Conservation (phyloP, 2,888 invertebrate species). For the Limenitis camilla region DNA sequence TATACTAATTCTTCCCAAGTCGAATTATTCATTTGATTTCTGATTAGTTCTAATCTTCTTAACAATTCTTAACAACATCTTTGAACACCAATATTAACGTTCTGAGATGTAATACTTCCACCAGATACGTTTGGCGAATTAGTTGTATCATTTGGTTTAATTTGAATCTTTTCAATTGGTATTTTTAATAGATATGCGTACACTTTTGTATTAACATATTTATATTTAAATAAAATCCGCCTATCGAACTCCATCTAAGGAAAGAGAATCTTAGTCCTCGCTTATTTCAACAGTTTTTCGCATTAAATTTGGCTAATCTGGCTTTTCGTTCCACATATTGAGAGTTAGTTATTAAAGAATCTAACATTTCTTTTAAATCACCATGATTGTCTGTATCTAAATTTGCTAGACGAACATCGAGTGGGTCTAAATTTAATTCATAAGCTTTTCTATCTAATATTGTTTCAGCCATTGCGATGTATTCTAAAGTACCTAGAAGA, state of each 20-base stretch:
- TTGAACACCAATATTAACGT: conserved; percentile 68
- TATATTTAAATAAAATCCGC: conserved; percentile 43
- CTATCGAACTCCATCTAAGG: conserved; percentile 71
- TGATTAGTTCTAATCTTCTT: conserved; percentile 55
- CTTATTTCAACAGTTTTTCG: conserved; percentile 82
- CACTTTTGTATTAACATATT: conserved; percentile 79
- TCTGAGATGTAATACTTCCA: conserved; percentile 79
- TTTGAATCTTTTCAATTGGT: conserved; percentile 75
- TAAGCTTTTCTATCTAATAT: no score
- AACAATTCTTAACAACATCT: conserved; percentile 62
- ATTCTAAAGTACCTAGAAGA: no score
- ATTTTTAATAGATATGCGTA: conserved; percentile 78
- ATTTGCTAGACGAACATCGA: no score
- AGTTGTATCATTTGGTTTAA: conserved; percentile 77
- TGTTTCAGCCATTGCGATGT: no score
- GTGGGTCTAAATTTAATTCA: no score
- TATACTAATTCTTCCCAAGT: conserved; percentile 65
- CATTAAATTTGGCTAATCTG: conserved; percentile 70
- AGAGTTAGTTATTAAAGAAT: no score
- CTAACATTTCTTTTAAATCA: no score
- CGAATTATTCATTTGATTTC: conserved; percentile 44
- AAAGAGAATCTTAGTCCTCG: conserved; percentile 76
- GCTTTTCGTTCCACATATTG: conserved; percentile 27
- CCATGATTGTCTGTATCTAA: no score
- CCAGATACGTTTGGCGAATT: conserved; percentile 80